Conservation (phyloP, 2,797 vertebrate species). For the Oryzias sinensis region DNA sequence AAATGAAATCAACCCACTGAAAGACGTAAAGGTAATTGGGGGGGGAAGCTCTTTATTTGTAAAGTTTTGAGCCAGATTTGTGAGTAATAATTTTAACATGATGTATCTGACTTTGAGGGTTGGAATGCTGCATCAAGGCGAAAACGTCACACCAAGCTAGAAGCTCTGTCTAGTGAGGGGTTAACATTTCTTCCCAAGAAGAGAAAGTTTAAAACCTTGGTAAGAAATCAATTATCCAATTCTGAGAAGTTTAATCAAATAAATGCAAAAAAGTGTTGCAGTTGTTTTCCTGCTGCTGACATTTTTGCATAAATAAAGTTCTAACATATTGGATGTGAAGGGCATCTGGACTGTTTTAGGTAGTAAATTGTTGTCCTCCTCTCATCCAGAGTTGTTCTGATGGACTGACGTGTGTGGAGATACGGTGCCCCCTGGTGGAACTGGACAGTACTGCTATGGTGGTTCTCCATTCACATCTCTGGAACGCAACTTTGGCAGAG, state of each 20-base stretch:
- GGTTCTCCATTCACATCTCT: constrained; percentile 79
- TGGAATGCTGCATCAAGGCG: constrained; percentile 58
- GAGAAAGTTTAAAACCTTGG: constrained; percentile 86
- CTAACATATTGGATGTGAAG: background rate
- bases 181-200: constrained; percentile 75
- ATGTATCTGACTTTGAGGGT: constrained; percentile 33
- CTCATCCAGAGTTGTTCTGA: constrained; percentile 80
- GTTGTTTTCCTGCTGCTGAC: background rate
- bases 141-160: constrained; percentile 77
- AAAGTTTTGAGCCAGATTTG: background rate
- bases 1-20: constrained; percentile 75
- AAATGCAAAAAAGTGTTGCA: background rate
- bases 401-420: constrained; percentile 80
- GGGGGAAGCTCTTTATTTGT: background rate
- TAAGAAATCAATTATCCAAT: constrained; percentile 55
- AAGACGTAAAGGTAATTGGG: constrained; percentile 50
- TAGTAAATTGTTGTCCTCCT: background rate
- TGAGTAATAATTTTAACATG: background rate
- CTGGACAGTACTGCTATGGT: constrained; percentile 84
- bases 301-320: background rate
- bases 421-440: constrained; percentile 85
- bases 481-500: constrained; percentile 89
- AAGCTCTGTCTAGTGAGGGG: constrained; percentile 64
- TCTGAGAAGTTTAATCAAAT: background rate
- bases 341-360: too few species aligned